Evolutionary conservation across 2,797 vertebrate species (phyloP), one percentile per base, ranked within the genome.

Genomic region (Pseudopleuronectes americanus): DNA sequence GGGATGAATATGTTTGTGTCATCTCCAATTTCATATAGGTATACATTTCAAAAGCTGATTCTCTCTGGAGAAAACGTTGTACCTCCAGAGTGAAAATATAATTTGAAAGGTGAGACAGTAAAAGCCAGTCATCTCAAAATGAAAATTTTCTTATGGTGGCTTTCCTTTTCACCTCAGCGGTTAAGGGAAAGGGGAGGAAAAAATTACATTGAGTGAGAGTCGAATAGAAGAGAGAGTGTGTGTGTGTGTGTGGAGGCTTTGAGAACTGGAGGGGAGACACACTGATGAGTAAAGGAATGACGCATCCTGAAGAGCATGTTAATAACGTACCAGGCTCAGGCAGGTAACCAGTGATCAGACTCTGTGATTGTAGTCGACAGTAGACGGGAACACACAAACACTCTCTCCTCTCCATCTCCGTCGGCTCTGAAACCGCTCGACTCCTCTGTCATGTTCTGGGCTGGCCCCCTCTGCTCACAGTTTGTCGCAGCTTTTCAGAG

Each of bases 1-100:
- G 79, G 79, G 81, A 85, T 85, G 86, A 90, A 92, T 90, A 89
- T 89, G 89, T 90, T 90, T 88, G 76, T 92, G 90, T 93, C 92
- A 90, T 90, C 84, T 93, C 90, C 90, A 78, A 88, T 90, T 93
- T 90, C 90, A 90, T 92, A 91, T 83, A 90, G 90, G 81, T 87
- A 92, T 88, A 92, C 88, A 71, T 93, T 92, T 90, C 84, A 90
- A 90, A 91, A 90, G 87, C 84, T 83, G 87, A 90, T 90, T 92
- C 87, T 92, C 90, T 90, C 88, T 80, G 77, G 89, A 90, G 90
- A 72, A 84, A 91, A 89, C 85, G 85, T 83, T 89, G 84, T 85
- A 86, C 85, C 84, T 85, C 77, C 64, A 70, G 71, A 83, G 76
- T 87, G 90, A 90, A 91, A 93, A 90, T 88, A 90, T 89, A 82